These are phyloP conservation scores for Meliscaeva auricollis DNA, from an alignment of 2,888 invertebrate genomes.

Conservation along the genomic window DNA sequence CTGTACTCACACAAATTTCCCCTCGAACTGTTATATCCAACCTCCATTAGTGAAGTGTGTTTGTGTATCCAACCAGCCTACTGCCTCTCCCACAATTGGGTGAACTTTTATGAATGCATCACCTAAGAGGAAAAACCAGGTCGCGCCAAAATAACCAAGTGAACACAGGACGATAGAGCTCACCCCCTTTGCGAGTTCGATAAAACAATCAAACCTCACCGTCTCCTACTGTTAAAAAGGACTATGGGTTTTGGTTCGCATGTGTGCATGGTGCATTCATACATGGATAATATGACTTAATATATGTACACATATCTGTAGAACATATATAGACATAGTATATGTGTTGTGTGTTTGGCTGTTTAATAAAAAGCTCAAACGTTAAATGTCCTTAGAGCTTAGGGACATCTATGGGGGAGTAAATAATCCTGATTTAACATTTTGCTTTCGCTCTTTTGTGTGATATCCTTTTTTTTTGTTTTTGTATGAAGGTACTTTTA, in stretches of 20 bases:
- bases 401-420: conserved; percentile 67
- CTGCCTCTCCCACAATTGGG: not conserved
- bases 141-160: conserved; percentile 56
- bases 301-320: not conserved
- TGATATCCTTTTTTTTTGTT: conserved; percentile 42
- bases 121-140: conserved; percentile 50
- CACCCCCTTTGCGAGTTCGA: conserved; percentile 57
- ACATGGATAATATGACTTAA: conserved; percentile 5
- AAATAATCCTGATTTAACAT: conserved; percentile 75
- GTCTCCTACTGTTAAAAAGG: not conserved
- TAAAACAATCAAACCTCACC: conserved; percentile 58
- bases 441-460: conserved; percentile 73
- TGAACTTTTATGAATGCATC: conserved; percentile 37
- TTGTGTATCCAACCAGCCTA: not conserved
- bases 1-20: conserved; percentile 11
- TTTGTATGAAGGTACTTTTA: not conserved
- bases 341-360: conserved; percentile 63
- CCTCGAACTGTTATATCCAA: conserved; percentile 70
- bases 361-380: conserved; percentile 76
- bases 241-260: not conserved
- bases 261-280: conserved; percentile 55
- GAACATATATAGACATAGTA: too few relatives aligned
- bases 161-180: conserved; percentile 21
- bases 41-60: conserved; percentile 3
- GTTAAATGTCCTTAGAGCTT: conserved; percentile 75